Evolutionary conservation across 1,140 invertebrate genomes (phyloP), one percentile per base, ranked within the genome.

Genomic region (Hermatobates lingyangjiaoensis): DNA sequence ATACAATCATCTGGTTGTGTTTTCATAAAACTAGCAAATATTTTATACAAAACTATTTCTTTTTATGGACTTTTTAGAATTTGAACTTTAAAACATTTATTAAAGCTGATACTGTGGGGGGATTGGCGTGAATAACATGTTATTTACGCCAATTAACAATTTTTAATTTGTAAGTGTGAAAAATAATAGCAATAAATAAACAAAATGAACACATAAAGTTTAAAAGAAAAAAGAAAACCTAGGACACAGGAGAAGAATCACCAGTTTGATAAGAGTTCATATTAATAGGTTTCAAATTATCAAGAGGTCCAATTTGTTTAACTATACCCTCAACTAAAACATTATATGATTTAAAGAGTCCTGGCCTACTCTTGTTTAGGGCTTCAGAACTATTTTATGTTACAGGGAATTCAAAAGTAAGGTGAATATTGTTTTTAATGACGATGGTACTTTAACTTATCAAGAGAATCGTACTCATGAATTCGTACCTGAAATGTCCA

Each of bases 381-480:
- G 5, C 20, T 42, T 42, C 4, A 5, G 20, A 12, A 5, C 20
- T 42, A 14, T 42, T 42, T 20, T 14, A 20, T 48, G 21, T 67
- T 67, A 21, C 57, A 84, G 79, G 58, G 83, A 87, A 67, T 61
- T 69, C 24, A 66, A 84, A 51, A 69, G 71, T 50, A 80, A 86
- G 54, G 62, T 70, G 10, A 76, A 86, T 55, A 61, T 81, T 1
- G 71, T 71, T n/a, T 80, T 78, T 58, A 74, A 87, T 56, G 67
- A 74, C 3, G 86, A 89, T 62, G 78, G 76, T 0, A 88, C 85
- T 1, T 63, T 93, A 14, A 75, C 80, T 0, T 93, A 79, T 57
- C 66, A 70, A 10, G 84, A 89, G 23, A 73, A 64, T 1, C 71
- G 84, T 48, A 68, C 62, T 3, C 72, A 81, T 30, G 56, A 68